Conservation (phyloP, 2,113 vertebrate genomes). For the Alethe castanea region DNA sequence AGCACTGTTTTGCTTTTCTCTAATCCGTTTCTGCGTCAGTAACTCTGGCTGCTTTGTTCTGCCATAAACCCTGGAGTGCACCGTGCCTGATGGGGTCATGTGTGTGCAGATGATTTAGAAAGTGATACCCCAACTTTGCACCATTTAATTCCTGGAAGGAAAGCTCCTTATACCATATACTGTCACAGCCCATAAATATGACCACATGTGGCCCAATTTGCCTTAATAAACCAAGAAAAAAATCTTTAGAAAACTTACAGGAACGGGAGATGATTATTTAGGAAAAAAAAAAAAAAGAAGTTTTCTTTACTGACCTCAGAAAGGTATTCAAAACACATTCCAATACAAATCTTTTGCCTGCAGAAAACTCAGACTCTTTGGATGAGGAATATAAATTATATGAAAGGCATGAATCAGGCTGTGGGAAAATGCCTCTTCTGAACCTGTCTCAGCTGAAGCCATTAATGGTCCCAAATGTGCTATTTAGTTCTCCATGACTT, state of each 20-base stretch:
- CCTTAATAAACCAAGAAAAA: not conserved
- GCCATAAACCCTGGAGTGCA: not conserved
- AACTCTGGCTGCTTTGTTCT: not conserved
- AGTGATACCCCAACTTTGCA: not conserved
- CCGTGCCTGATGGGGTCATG: not conserved
- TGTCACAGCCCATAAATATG: not conserved
- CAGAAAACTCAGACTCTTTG: not conserved
- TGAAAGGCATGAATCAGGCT: not conserved
- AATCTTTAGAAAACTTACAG: not conserved
- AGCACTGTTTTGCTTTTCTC: not conserved
- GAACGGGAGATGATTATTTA: not conserved
- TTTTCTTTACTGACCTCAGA: not conserved
- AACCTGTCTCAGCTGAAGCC: not conserved
- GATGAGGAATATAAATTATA: not conserved
- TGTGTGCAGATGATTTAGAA: not conserved
- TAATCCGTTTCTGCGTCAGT: not conserved
- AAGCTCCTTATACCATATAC: not conserved
- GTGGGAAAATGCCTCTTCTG: not conserved
- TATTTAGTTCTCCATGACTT: not conserved
- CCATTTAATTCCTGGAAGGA: not conserved
- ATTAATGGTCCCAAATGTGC: not conserved
- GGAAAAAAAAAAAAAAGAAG: not conserved
- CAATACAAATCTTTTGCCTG: not conserved
- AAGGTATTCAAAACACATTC: not conserved
- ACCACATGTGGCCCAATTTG: not conserved